Evolutionary conservation across 2,888 invertebrate genomes (phyloP).

Genomic region (Harmothoe impar): DNA sequence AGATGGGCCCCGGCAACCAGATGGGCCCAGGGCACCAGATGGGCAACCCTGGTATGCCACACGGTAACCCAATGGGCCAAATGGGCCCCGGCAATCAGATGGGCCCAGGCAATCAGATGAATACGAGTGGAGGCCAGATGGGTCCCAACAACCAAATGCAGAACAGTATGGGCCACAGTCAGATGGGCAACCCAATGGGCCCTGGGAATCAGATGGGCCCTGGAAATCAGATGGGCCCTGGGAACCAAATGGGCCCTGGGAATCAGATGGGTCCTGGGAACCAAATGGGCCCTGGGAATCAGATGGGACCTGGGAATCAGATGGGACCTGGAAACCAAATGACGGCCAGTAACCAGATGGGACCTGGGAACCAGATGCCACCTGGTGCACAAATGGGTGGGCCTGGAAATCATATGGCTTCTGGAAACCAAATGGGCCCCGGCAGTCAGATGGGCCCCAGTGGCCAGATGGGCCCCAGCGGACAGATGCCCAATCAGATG

Average conservation of each 20-base stretch:
- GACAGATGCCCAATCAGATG: conserved; percentile 61
- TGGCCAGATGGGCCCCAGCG: background rate
- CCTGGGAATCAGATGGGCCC: conserved; percentile 60
- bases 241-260: background rate
- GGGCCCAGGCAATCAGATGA: conserved; percentile 65
- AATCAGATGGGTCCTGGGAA: conserved; percentile 27
- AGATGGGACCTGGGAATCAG: conserved; percentile 46
- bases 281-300: conserved; percentile 45
- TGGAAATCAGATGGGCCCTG: conserved; percentile 47
- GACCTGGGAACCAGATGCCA: conserved; percentile 61
- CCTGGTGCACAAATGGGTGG: conserved; percentile 26
- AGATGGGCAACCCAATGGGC: conserved; percentile 45
- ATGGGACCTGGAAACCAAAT: conserved; percentile 65
- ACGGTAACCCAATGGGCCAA: conserved; percentile 38
- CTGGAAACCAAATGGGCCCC: conserved; percentile 35
- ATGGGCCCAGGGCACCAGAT: conserved; percentile 48
- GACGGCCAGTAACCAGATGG: conserved; percentile 4
- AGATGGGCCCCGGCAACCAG: conserved; percentile 25
- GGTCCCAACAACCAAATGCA: background rate
- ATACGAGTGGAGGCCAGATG: conserved; percentile 21
- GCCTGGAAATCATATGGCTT: conserved; percentile 42
- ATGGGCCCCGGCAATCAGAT: conserved; percentile 63
- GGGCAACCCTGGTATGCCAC: conserved; percentile 11
- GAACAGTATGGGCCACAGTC: background rate
- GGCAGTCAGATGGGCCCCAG: conserved; percentile 56